Evolutionary conservation across 2,113 vertebrate species (phyloP).

Genomic region (Microcebus griseorufus): DNA sequence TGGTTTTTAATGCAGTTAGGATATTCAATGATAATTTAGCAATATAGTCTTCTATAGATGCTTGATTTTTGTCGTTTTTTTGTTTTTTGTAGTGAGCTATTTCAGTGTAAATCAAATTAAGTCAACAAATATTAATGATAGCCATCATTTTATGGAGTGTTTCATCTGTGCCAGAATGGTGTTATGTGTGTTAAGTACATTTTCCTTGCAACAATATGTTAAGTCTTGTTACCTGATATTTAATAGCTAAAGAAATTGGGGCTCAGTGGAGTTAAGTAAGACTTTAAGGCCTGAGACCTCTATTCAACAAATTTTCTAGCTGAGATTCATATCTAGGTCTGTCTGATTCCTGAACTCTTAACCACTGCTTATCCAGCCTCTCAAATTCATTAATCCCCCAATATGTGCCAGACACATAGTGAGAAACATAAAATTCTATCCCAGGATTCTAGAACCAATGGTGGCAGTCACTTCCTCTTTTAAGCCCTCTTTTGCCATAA

Average conservation of each 20-base stretch:
- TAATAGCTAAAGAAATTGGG: background rate
- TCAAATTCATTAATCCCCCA: constrained; percentile 20
- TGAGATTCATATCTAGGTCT: background rate
- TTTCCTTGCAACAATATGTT: background rate
- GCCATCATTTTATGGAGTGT: constrained; percentile 10
- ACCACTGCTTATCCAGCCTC: background rate
- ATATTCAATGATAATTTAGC: constrained; percentile 18
- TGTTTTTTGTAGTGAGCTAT: background rate
- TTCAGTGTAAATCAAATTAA: constrained; percentile 1
- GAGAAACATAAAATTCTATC: constrained; percentile 6
- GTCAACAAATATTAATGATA: background rate
- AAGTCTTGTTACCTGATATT: background rate
- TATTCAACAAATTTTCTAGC: background rate
- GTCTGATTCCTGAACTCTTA: background rate
- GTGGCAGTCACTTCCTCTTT: background rate
- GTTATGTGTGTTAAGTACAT: background rate
- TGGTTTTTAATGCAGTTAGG: constrained; percentile 2
- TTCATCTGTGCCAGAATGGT: background rate
- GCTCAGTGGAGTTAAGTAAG: background rate
- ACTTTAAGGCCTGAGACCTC: background rate
- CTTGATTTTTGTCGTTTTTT: background rate
- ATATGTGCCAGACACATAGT: background rate
- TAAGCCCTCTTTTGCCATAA: background rate
- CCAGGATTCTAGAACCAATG: background rate
- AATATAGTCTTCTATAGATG: background rate